These are phyloP conservation scores for Trichoplax adhaerens DNA, from an alignment of 37 sponge, comb jelly and placozoan species.

Conservation along the genomic window DNA sequence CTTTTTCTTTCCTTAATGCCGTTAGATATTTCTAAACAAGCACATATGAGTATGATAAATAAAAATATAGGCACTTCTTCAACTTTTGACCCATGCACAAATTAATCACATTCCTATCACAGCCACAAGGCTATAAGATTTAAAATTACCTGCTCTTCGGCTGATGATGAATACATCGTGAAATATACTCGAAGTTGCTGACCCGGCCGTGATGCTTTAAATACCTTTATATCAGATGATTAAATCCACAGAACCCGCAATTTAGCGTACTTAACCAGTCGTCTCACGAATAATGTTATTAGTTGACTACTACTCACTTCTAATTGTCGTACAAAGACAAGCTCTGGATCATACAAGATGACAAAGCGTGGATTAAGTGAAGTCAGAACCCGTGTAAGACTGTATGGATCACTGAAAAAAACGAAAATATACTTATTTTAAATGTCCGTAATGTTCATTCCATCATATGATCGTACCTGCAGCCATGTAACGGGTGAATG, in stretches of 20 bases:
- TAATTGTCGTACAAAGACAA: constrained; percentile 65
- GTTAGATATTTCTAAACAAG: constrained; percentile 65
- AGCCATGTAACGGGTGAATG: no score
- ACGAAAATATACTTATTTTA: not conserved
- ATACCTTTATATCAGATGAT: constrained; percentile 33
- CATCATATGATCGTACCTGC: no score
- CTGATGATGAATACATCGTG: constrained; percentile 83
- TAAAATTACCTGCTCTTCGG: constrained; percentile 73
- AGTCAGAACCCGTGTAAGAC: constrained; percentile 19
- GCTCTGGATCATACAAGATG: constrained; percentile 74
- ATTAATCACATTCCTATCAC: not conserved
- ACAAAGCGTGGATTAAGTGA: constrained; percentile 44
- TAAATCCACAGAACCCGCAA: not conserved
- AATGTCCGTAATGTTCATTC: no score
- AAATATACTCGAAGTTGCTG: constrained; percentile 77
- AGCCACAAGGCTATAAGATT: not conserved
- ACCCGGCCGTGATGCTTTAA: constrained; percentile 48
- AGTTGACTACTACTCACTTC: constrained; percentile 27
- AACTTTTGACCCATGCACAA: constrained; percentile 1
- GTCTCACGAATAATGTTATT: not conserved
- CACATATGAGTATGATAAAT: constrained; percentile 9
- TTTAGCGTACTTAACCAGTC: not conserved
- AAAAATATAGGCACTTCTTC: constrained; percentile 10
- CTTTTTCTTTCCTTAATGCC: constrained; percentile 65
- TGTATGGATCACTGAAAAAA: constrained; percentile 27